phyloP scores from a whole-genome alignment of 2,113 vertebrate species.

The Cathartes aura region DNA sequence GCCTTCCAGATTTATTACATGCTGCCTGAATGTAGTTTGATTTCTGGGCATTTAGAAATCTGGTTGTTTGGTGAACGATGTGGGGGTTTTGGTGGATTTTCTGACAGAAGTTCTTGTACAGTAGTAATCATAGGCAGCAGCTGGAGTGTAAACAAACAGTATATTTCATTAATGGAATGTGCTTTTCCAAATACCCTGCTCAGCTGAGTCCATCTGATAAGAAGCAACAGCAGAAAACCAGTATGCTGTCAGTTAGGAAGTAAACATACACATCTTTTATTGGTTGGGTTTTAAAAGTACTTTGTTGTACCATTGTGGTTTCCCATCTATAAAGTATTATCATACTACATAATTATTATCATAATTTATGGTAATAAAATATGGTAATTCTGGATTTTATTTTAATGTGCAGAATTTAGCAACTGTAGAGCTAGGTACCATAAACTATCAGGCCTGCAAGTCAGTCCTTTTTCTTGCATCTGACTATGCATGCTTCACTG shows the following conservation, averaged over 20 bases:
- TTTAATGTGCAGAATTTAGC: background rate
- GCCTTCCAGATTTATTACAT: background rate
- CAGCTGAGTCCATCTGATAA: background rate
- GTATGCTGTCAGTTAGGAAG: background rate
- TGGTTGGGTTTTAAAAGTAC: background rate
- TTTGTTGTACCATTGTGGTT: background rate
- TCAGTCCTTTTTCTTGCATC: background rate
- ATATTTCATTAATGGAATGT: background rate
- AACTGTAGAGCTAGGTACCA: background rate
- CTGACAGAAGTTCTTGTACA: background rate
- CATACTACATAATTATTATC: background rate
- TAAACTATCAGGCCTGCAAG: background rate
- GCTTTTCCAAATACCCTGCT: background rate
- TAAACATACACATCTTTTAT: background rate
- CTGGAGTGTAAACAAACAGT: background rate
- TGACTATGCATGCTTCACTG: background rate
- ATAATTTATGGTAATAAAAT: background rate
- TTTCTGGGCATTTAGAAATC: background rate
- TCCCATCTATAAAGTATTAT: background rate
- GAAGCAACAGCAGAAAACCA: background rate
- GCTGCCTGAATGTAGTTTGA: rapidly evolving
- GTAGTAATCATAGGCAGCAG: background rate
- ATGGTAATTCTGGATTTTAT: background rate
- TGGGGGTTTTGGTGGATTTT: background rate
- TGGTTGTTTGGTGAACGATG: background rate